These are phyloP conservation scores for Entomobrya multifasciata DNA, from an alignment of 2,888 invertebrate genomes.

Conservation along the genomic window DNA sequence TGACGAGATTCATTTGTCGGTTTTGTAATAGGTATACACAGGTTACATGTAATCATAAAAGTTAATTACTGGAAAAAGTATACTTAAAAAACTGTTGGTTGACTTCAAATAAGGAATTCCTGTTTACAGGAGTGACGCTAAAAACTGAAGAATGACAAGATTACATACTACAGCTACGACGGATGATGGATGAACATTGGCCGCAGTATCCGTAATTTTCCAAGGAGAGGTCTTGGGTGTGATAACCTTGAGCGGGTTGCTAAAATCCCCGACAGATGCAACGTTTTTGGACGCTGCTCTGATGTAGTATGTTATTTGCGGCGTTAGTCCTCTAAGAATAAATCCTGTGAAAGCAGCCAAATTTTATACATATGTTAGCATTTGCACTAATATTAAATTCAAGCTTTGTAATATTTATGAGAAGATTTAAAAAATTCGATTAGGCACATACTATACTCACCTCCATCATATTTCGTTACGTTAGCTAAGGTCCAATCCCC, in stretches of 20 bases:
- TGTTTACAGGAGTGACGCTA: slow-evolving; percentile 66
- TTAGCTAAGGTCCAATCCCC: slow-evolving; percentile 78
- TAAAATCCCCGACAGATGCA: slow-evolving; percentile 79
- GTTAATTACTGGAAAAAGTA: slow-evolving; percentile 19
- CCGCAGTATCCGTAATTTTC: slow-evolving; percentile 69
- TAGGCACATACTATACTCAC: slow-evolving; percentile 29
- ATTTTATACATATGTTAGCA: neutral
- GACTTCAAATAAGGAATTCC: slow-evolving; percentile 37
- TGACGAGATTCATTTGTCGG: slow-evolving; percentile 61
- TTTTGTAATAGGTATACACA: slow-evolving; percentile 51
- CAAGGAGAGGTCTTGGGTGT: slow-evolving; percentile 73
- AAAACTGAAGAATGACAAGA: slow-evolving; percentile 71
- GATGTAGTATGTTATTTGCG: slow-evolving; percentile 77
- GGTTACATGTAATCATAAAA: slow-evolving; percentile 11
- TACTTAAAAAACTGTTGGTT: slow-evolving; percentile 4
- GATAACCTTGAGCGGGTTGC: slow-evolving; percentile 75
- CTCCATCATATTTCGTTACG: slow-evolving; percentile 75
- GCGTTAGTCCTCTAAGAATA: slow-evolving; percentile 78
- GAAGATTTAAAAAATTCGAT: slow-evolving; percentile 6
- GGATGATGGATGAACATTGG: slow-evolving; percentile 70
- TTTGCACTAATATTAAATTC: neutral
- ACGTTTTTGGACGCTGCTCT: slow-evolving; percentile 79
- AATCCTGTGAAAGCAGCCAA: slow-evolving; percentile 71
- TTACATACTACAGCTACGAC: slow-evolving; percentile 73
- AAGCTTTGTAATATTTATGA: neutral